A percentile compares a stretch with the other conserved stretches of the same genome.
Evolutionary conservation across 2,113 vertebrate species (phyloP).

Genomic region (Pyrgilauda ruficollis): DNA sequence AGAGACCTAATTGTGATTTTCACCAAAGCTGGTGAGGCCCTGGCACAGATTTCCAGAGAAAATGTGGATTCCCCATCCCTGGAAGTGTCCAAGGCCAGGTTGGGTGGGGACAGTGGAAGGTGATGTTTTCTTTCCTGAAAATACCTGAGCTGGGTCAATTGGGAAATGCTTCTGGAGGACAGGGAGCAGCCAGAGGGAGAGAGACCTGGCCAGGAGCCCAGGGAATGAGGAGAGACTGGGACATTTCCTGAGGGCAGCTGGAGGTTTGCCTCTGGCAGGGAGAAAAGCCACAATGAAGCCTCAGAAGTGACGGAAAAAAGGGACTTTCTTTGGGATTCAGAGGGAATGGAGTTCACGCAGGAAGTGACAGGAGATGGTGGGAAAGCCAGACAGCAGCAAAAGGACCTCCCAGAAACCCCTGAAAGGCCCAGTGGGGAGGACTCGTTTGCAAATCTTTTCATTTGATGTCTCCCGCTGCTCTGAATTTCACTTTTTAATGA

Average conservation of each 20-base stretch:
- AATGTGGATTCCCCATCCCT: not conserved
- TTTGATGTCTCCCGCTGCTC: not conserved
- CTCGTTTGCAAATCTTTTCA: constrained; percentile 15
- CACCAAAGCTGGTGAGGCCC: not conserved
- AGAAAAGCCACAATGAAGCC: constrained; percentile 21
- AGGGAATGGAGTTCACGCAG: not conserved
- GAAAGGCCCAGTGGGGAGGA: constrained; percentile 30
- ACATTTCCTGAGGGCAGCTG: constrained; percentile 20
- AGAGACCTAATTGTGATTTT: not conserved
- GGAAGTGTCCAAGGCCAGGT: not conserved
- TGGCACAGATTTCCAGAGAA: not conserved
- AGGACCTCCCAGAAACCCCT: constrained; percentile 25
- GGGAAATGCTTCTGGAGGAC: not conserved
- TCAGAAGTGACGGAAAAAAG: not conserved
- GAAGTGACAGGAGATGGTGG: constrained; percentile 12
- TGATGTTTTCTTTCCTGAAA: not conserved
- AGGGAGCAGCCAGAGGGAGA: not conserved
- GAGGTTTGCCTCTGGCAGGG: constrained; percentile 12
- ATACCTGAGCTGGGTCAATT: not conserved
- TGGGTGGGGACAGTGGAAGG: accelerated
- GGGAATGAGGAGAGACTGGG: not conserved
- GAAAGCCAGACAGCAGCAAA: not conserved
- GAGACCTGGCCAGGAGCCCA: constrained; percentile 1
- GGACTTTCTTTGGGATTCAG: not conserved
- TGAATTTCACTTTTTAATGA: not conserved